Base-by-base conservation (phyloP, 2,888 invertebrate genomes). In the Cheilosia variabilis region DNA sequence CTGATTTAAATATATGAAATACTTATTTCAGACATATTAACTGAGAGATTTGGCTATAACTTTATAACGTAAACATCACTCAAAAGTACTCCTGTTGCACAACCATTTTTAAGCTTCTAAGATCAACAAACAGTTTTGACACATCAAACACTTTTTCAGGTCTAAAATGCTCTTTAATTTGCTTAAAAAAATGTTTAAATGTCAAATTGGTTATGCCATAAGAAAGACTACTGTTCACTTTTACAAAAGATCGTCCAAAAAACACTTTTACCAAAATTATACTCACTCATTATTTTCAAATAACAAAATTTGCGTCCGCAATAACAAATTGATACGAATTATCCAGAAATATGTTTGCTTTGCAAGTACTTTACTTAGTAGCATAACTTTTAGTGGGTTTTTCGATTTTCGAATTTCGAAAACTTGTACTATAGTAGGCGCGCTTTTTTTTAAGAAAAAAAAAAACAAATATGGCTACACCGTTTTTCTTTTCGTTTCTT, bases 201-300 rank as follows among this genome's bases (percentile, higher is more conserved):
- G 3, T 10, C 34, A 34, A 34, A 34, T 10, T 34, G 34, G 10
- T 10, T 9, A 10, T 34, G n/a, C 2, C 15, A 45, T 15, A 27
- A 27, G 5, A 27, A 27, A 27, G 27, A 27, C 27, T 1, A 27
- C 27, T 5, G 27, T 7, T 6, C 27, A 47, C 45, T 45, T 17
- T 45, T 3, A 17, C 1, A 17, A 17, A 58, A n/a, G 6, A 37
- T 37, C 13, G 19, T 58, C 24, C 5, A 45, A 68, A 37, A 31
- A 15, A 9, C 17, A 22, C 47, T 31, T 37, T 69, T 34, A 60
- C 37, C 37, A 66, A 34, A 2, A 66, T 27, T 19, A 68, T 84
- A 84, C 84, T 84, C 80, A 84, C 84, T 80, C 66, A 76, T 69
- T 75, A 75, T 80, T 80, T 80, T 80, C 80, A 80, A 84, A 84